Conservation (phyloP, 1,140 invertebrate species). For the Macrobrachium nipponense region DNA sequence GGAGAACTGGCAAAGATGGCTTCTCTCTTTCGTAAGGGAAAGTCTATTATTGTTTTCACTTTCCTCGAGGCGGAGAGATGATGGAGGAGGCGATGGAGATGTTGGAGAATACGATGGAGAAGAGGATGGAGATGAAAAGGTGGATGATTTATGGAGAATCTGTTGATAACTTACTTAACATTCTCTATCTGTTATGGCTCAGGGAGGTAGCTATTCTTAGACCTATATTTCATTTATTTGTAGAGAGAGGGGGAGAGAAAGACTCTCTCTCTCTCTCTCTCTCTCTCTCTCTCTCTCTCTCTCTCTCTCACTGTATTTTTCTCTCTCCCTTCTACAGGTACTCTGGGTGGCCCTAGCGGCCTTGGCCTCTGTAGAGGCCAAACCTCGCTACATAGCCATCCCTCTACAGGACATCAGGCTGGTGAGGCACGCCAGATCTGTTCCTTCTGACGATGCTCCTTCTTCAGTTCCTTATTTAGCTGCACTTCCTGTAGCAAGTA, state of each 20-base stretch:
- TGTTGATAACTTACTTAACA: not conserved
- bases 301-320: too few species aligned
- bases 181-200: not conserved
- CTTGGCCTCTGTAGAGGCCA: not conserved
- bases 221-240: not conserved
- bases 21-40: too few species aligned
- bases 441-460: not conserved
- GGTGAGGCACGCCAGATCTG: constrained; percentile 16
- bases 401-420: constrained; percentile 44
- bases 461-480: not conserved
- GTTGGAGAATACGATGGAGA: not conserved
- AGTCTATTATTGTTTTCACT: too few species aligned
- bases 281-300: not conserved
- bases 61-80: not conserved
- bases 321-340: not conserved
- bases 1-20: too few species aligned
- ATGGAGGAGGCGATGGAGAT: not conserved
- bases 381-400: constrained; percentile 32
- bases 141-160: not conserved
- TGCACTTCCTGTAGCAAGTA: too few species aligned
- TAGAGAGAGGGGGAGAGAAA: too few species aligned
- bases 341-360: not conserved
- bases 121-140: not conserved
- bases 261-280: too few species aligned
- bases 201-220: not conserved